A percentile compares a stretch with the other conserved stretches of the same genome.
These are phyloP conservation scores for Ramphastos sulfuratus DNA, from an alignment of 2,113 vertebrate species.

Conservation along the genomic window DNA sequence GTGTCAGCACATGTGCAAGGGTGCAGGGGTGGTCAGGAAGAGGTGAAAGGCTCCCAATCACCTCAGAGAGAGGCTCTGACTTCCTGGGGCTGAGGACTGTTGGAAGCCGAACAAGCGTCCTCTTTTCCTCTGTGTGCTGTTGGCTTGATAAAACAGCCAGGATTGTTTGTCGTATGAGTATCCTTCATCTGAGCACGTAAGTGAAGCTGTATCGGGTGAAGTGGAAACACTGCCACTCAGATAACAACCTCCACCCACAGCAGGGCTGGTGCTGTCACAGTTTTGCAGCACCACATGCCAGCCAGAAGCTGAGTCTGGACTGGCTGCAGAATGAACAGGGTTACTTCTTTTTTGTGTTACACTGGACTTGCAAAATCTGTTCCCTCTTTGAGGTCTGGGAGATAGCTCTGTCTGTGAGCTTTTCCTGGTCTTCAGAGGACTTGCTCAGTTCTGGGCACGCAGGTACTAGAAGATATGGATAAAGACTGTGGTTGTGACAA, in stretches of 20 bases:
- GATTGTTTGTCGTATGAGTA: neutral
- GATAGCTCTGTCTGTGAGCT: neutral
- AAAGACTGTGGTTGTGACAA: neutral
- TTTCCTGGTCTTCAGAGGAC: neutral
- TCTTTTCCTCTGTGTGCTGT: neutral
- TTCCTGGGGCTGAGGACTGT: neutral
- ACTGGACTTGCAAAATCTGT: neutral
- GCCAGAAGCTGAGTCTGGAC: neutral
- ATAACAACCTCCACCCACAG: neutral
- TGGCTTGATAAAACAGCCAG: conserved; percentile 30
- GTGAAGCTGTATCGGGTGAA: neutral
- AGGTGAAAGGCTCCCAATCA: neutral
- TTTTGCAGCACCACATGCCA: neutral
- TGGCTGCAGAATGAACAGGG: neutral
- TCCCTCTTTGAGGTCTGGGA: neutral
- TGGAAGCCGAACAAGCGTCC: conserved; percentile 4
- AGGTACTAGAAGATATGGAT: neutral
- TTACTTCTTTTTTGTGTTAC: neutral
- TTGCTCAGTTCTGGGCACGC: neutral
- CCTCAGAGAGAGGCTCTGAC: neutral
- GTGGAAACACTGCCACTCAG: accelerated
- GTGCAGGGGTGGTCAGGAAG: neutral
- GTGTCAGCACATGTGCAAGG: neutral
- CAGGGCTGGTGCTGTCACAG: neutral
- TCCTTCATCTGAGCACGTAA: neutral